Conservation (phyloP, 53 echinoderm and acorn worm genomes). For the Stichopus horrens region DNA sequence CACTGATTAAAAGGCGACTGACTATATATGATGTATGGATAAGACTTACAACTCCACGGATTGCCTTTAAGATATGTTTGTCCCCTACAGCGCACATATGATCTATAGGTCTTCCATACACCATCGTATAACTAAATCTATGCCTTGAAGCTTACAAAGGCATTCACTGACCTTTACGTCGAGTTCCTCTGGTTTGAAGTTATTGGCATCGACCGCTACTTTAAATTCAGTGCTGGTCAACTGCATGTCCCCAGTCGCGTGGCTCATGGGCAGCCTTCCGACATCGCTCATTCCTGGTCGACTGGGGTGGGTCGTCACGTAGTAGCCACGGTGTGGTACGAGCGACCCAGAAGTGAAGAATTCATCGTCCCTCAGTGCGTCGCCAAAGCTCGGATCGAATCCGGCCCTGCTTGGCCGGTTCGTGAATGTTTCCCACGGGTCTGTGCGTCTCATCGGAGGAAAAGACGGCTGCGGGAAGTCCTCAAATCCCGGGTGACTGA, state of each 20-base stretch:
- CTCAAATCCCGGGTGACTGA: slow-evolving; percentile 34
- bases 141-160: background rate
- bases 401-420: slow-evolving; percentile 14
- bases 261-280: background rate
- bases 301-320: background rate
- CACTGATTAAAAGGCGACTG: no score
- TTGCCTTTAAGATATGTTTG: no score
- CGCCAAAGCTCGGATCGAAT: slow-evolving; percentile 46
- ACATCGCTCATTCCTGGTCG: background rate
- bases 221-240: slow-evolving; percentile 56
- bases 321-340: slow-evolving; percentile 42
- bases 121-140: no score
- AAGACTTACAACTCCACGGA: no score
- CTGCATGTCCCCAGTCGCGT: slow-evolving; percentile 51
- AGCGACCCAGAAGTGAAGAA: slow-evolving; percentile 11
- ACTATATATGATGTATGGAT: no score
- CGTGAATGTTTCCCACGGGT: slow-evolving; percentile 36
- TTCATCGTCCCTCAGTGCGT: slow-evolving; percentile 36
- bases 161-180: slow-evolving; percentile 56
- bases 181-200: slow-evolving; percentile 71
- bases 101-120: no score
- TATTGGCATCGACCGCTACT: slow-evolving; percentile 64
- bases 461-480: slow-evolving; percentile 13
- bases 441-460: slow-evolving; percentile 36
- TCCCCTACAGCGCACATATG: no score